Evolutionary conservation across 2,888 invertebrate species (phyloP).

Genomic region (Listrodromus nycthemerus): DNA sequence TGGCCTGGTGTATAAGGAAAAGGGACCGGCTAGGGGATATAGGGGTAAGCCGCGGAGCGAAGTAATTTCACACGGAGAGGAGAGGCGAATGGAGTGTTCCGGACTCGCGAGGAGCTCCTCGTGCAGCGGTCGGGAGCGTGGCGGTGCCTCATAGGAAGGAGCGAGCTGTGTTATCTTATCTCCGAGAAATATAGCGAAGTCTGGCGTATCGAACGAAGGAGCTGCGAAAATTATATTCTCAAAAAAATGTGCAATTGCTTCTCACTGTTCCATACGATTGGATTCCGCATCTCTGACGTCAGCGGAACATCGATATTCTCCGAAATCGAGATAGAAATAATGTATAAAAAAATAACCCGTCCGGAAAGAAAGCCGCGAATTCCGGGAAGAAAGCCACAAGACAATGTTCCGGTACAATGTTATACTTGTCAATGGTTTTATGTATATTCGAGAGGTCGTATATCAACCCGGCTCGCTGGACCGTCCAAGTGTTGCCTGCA

Average conservation of each 20-base stretch:
- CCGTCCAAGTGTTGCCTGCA: conserved; percentile 51
- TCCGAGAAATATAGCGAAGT: conserved; percentile 74
- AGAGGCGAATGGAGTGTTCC: conserved; percentile 39
- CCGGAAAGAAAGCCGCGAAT: conserved; percentile 13
- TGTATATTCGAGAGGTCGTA: conserved; percentile 53
- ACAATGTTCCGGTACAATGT: conserved; percentile 56
- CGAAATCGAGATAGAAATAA: not conserved
- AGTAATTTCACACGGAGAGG: conserved; percentile 83
- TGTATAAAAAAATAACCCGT: not conserved
- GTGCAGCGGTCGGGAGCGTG: conserved; percentile 11
- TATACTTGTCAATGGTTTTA: conserved; percentile 56
- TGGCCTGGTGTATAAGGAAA: conserved; percentile 44
- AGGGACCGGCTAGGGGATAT: conserved; percentile 73
- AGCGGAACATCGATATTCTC: conserved; percentile 3
- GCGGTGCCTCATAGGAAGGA: conserved; percentile 11
- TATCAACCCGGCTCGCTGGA: conserved; percentile 49
- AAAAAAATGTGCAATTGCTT: conserved; percentile 53
- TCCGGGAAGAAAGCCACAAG: conserved; percentile 35
- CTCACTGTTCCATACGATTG: not conserved
- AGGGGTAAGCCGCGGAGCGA: conserved; percentile 83
- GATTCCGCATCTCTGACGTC: not conserved
- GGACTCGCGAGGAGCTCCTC: conserved; percentile 74
- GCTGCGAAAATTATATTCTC: conserved; percentile 82
- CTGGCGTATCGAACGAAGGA: conserved; percentile 59
- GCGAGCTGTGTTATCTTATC: conserved; percentile 77